Conservation (phyloP, 2,888 invertebrate genomes). For the Heliconius ethilla region DNA sequence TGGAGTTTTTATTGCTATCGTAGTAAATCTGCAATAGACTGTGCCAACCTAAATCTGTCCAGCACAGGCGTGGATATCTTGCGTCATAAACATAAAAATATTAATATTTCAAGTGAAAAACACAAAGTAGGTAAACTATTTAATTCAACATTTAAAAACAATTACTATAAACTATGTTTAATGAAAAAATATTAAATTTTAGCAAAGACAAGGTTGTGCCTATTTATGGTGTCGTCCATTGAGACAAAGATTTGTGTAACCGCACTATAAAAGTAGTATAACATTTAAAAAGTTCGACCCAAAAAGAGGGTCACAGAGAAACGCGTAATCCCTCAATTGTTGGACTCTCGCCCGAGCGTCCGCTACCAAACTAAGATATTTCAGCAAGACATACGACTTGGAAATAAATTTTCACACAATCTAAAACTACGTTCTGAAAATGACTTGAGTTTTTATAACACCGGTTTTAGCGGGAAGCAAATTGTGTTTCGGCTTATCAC, state of each 20-base stretch:
- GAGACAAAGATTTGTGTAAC: constrained; percentile 1
- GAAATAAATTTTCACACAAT: constrained; percentile 70
- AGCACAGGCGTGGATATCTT: constrained; percentile 15
- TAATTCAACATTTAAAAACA: neutral
- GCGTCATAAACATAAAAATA: neutral
- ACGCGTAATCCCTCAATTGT: constrained; percentile 51
- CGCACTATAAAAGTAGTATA: constrained; percentile 6
- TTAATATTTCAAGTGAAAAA: constrained; percentile 8
- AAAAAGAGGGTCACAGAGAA: constrained; percentile 42
- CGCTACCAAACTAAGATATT: constrained; percentile 55
- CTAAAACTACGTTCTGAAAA: constrained; percentile 54
- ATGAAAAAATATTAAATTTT: neutral
- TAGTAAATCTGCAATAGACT: constrained; percentile 41
- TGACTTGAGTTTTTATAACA: constrained; percentile 34
- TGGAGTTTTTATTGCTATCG: constrained; percentile 39
- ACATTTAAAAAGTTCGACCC: constrained; percentile 29
- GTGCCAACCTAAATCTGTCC: constrained; percentile 26
- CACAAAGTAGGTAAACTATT: neutral
- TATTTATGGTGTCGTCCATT: neutral
- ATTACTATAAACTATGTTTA: neutral
- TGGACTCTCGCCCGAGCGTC: constrained; percentile 49
- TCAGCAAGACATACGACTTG: constrained; percentile 61
- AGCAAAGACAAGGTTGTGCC: neutral
- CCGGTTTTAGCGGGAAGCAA: constrained; percentile 36
- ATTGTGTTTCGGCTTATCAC: constrained; percentile 57